Conservation (phyloP, 2,113 vertebrate genomes). For the Perca schrenkii region DNA sequence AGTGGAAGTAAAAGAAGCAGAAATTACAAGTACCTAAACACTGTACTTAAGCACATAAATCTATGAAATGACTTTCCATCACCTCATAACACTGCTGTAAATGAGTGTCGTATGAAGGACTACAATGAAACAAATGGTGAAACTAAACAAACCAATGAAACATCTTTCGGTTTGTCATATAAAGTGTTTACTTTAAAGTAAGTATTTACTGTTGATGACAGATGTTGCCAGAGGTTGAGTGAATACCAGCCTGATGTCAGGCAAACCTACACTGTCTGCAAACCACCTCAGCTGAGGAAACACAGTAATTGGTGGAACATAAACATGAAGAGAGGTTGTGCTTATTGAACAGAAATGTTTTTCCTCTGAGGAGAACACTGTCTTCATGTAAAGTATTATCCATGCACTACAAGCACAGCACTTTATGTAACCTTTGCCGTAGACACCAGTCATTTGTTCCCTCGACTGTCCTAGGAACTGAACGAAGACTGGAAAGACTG, state of each 20-base stretch:
- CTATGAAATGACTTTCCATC: background rate
- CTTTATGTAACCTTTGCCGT: conserved; percentile 17
- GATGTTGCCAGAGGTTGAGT: conserved; percentile 17
- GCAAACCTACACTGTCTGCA: background rate
- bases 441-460: conserved; percentile 21
- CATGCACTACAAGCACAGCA: background rate
- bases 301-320: conserved; percentile 6
- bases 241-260: conserved; percentile 7
- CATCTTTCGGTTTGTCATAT: background rate
- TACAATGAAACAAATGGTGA: background rate
- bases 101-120: background rate
- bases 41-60: background rate
- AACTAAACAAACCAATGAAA: conserved; percentile 13
- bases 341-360: conserved; percentile 13
- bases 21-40: background rate
- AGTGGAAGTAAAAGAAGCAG: background rate
- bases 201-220: conserved; percentile 16
- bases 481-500: conserved; percentile 1
- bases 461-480: conserved; percentile 25
- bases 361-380: background rate
- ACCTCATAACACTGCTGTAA: background rate
- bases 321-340: conserved; percentile 6
- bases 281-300: background rate
- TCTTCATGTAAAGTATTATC: background rate
- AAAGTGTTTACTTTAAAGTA: background rate